Evolutionary conservation across 2,888 invertebrate genomes (phyloP).

Genomic region (Tetanocera ferruginea): DNA sequence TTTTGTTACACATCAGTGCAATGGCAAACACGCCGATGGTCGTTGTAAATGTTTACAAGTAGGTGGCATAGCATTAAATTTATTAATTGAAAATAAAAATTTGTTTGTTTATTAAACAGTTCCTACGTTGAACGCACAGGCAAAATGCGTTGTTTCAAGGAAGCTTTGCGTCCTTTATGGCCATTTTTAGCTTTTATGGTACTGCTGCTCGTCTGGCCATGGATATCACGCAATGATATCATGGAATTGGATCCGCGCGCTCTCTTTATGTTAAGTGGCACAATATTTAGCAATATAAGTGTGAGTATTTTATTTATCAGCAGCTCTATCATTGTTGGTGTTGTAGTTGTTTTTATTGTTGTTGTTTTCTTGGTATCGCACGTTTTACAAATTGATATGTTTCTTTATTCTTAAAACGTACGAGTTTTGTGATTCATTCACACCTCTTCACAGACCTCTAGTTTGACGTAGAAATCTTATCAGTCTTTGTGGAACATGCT

Average conservation of each 20-base stretch:
- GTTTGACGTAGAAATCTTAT: no score
- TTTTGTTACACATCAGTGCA: conserved; percentile 86
- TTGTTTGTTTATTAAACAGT: conserved; percentile 69
- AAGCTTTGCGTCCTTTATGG: conserved; percentile 90
- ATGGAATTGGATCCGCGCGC: conserved; percentile 87
- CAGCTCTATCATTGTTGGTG: background rate
- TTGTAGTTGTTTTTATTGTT: background rate
- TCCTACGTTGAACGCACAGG: conserved; percentile 90
- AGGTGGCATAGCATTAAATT: conserved; percentile 60
- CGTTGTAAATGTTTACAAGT: conserved; percentile 91
- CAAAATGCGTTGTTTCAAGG: conserved; percentile 83
- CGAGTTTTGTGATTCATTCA: conserved; percentile 17
- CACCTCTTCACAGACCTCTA: conserved; percentile 16
- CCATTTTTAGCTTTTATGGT: conserved; percentile 82
- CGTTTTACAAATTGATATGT: conserved; percentile 28
- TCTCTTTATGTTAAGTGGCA: conserved; percentile 90
- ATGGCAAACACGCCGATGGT: conserved; percentile 92
- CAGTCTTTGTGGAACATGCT: no score
- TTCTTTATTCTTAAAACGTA: background rate
- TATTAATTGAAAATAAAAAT: conserved; percentile 1
- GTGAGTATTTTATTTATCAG: conserved; percentile 75
- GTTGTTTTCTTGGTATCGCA: background rate
- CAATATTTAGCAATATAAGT: conserved; percentile 97
- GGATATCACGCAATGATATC: conserved; percentile 84
- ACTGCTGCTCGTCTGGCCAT: conserved; percentile 85